Evolutionary conservation across 2,888 invertebrate species (phyloP).

Genomic region (Drosophila picticornis): DNA sequence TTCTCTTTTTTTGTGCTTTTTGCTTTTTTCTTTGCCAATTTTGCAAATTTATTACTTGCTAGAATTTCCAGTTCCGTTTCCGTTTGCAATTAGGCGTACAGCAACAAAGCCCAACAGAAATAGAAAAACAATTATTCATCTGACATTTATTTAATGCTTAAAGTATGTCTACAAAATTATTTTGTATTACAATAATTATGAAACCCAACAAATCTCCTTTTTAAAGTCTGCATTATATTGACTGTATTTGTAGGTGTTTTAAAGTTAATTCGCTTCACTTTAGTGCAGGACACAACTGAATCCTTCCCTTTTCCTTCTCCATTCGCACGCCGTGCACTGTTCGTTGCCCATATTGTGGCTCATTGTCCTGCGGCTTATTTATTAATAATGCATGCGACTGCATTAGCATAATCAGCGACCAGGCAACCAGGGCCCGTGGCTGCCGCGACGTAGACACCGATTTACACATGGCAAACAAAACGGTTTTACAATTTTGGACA

Average conservation of each 20-base stretch:
- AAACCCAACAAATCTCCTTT: not conserved
- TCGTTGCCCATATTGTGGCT: not conserved
- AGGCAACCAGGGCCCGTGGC: slow-evolving; percentile 19
- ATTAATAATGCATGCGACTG: slow-evolving; percentile 60
- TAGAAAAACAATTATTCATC: not conserved
- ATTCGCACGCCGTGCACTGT: not conserved
- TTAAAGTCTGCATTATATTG: not conserved
- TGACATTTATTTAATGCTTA: not conserved
- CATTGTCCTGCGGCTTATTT: slow-evolving; percentile 41
- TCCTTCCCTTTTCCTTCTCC: not conserved
- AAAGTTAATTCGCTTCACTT: slow-evolving; percentile 31
- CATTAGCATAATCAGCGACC: slow-evolving; percentile 47
- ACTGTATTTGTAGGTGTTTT: slow-evolving; percentile 8
- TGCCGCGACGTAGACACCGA: slow-evolving; percentile 39
- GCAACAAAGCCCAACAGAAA: not conserved
- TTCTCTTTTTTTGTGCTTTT: slow-evolving; percentile 18
- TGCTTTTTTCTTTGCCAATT: slow-evolving; percentile 14
- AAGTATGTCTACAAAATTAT: not conserved
- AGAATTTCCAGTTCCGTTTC: slow-evolving; percentile 58
- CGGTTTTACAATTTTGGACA: slow-evolving; percentile 49
- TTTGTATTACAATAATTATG: not conserved
- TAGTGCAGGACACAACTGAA: slow-evolving; percentile 13
- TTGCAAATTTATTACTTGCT: slow-evolving; percentile 56
- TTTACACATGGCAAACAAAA: slow-evolving; percentile 58
- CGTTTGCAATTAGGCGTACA: slow-evolving; percentile 63